phyloP scores from a whole-genome alignment of 2,888 invertebrate species.

The Aporophyla nigra region DNA sequence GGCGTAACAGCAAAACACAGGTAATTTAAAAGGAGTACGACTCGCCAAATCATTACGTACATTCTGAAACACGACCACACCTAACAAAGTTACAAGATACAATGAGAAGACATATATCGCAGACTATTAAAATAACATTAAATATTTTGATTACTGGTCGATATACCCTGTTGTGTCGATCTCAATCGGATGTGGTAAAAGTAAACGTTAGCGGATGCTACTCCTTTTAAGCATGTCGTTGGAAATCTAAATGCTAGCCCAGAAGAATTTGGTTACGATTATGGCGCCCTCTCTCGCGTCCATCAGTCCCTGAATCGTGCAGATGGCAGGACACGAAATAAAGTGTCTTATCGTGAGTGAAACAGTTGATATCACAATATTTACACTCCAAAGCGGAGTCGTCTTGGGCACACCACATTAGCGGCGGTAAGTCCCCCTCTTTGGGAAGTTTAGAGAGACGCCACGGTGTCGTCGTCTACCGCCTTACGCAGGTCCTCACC shows the following conservation, averaged over 20 bases:
- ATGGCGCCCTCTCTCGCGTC: too few relatives aligned
- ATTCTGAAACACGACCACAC: constrained; percentile 2
- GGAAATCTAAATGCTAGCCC: background rate
- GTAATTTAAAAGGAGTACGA: constrained; percentile 5
- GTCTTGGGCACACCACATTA: too few relatives aligned
- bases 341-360: too few relatives aligned
- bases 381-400: background rate
- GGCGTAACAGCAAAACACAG: background rate
- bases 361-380: background rate
- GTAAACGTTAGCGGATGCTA: background rate
- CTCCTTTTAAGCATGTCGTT: background rate
- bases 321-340: background rate
- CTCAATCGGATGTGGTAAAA: background rate
- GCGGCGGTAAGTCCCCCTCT: too few relatives aligned
- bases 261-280: background rate
- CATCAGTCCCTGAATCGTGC: background rate
- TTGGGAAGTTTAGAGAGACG: too few relatives aligned
- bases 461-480: too few relatives aligned
- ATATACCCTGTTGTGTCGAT: background rate
- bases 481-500: too few relatives aligned
- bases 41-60: background rate
- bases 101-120: background rate
- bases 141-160: constrained; percentile 5
- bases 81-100: background rate
- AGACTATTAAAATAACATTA: constrained; percentile 1